These are phyloP conservation scores for Eurosta solidaginis DNA, from an alignment of 1,140 invertebrate genomes.

Conservation along the genomic window DNA sequence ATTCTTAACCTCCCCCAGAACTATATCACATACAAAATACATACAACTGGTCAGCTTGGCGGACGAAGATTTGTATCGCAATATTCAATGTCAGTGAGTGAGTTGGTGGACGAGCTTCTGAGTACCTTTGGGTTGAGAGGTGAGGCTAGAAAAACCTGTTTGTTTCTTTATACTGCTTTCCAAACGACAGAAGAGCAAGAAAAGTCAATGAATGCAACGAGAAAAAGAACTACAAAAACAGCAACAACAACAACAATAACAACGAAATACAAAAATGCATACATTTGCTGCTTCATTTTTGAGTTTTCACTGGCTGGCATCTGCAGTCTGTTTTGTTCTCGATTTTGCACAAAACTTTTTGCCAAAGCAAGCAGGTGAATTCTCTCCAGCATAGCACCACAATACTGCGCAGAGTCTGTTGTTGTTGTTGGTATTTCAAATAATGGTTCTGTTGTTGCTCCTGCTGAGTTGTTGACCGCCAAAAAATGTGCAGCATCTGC, in stretches of 20 bases:
- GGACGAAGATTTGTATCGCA: neutral
- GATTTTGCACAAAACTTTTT: conserved; percentile 22
- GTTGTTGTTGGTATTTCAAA: conserved; percentile 23
- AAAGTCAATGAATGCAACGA: neutral
- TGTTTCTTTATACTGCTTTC: neutral
- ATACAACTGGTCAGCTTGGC: neutral
- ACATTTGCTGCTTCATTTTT: neutral
- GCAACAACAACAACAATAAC: conserved; percentile 9
- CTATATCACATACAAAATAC: too few species aligned
- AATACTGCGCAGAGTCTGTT: neutral
- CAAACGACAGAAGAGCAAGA: neutral
- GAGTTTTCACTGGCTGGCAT: neutral
- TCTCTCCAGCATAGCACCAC: neutral
- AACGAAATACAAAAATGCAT: conserved; percentile 9
- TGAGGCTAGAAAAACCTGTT: neutral
- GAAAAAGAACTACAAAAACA: neutral
- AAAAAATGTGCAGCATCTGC: conserved; percentile 3
- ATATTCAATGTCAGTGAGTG: neutral
- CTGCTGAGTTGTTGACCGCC: conserved; percentile 31
- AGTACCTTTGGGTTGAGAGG: neutral
- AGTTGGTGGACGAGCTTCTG: neutral
- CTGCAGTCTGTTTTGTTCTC: conserved; percentile 40
- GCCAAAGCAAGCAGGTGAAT: conserved; percentile 19
- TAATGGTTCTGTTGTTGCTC: conserved; percentile 1
- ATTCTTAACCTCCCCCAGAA: too few species aligned